Percentiles rank a stretch among this genome's conserved stretches.
Evolutionary conservation across 2,113 vertebrate genomes (phyloP).

Genomic region (Excalfactoria chinensis): DNA sequence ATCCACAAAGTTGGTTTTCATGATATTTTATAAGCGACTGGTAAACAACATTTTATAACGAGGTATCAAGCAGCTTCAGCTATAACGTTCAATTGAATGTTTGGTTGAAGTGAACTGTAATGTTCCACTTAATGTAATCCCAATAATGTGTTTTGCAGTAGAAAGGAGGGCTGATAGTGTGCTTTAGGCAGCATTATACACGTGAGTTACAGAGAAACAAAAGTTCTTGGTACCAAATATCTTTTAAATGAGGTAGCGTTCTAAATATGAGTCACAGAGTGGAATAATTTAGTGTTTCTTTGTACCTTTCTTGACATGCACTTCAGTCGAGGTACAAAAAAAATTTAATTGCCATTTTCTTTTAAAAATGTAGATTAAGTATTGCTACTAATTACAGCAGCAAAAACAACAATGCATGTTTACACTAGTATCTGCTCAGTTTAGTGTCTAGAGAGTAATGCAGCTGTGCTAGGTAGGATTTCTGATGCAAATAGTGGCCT

Average conservation of each 20-base stretch:
- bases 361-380: background rate
- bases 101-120: conserved; percentile 8
- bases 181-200: background rate
- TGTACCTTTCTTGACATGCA: background rate
- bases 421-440: background rate
- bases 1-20: background rate
- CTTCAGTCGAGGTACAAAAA: background rate
- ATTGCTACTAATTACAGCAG: background rate
- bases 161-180: background rate
- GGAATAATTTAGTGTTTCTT: conserved; percentile 10
- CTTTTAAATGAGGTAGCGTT: conserved; percentile 14
- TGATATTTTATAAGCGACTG: background rate
- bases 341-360: background rate
- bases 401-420: background rate
- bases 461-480: background rate
- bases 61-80: conserved; percentile 3
- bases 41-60: conserved; percentile 34
- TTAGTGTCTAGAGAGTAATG: background rate
- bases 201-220: background rate
- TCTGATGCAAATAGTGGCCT: background rate
- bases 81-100: background rate
- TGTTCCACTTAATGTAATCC: conserved; percentile 34
- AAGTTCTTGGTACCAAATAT: conserved; percentile 13
- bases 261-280: conserved; percentile 48
- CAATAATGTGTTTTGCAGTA: conserved; percentile 43